phyloP scores from a whole-genome alignment of 2,113 vertebrate genomes.

The Menidia beryllina region DNA sequence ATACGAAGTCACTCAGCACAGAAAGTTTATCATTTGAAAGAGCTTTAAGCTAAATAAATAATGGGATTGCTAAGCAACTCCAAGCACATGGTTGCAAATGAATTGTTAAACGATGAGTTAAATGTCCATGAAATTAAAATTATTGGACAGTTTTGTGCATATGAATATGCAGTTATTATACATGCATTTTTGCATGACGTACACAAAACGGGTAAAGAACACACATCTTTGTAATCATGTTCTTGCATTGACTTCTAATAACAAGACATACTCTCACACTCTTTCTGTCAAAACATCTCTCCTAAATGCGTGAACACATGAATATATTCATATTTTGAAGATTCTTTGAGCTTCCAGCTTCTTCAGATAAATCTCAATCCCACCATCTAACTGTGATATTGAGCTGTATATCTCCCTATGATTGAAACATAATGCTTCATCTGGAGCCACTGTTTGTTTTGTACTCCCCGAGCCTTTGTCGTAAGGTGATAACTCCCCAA shows the following conservation, averaged over 20 bases:
- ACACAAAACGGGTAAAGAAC: not conserved
- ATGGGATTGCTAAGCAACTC: not conserved
- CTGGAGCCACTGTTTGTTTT: not conserved
- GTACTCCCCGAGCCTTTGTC: not conserved
- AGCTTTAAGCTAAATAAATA: constrained; percentile 3
- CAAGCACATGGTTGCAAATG: too few relatives aligned
- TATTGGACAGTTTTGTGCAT: not conserved
- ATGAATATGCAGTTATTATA: not conserved
- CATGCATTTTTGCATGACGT: not conserved
- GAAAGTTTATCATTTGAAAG: not conserved
- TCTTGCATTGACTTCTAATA: not conserved
- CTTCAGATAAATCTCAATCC: constrained; percentile 16
- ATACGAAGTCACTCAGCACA: constrained; percentile 9
- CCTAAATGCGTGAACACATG: constrained; percentile 46
- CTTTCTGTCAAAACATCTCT: not conserved
- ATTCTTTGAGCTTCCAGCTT: constrained; percentile 18
- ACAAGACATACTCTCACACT: not conserved
- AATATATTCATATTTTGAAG: constrained; percentile 59
- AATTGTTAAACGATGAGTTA: not conserved
- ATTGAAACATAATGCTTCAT: not conserved
- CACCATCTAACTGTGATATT: not conserved
- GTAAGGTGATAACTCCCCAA: not conserved
- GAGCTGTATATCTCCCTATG: not conserved
- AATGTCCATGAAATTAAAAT: not conserved
- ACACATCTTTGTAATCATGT: too few relatives aligned